Percentiles rank a stretch among this genome's conserved stretches.
Evolutionary conservation across 2,888 invertebrate species (phyloP).

Genomic region (Pedicia rivosa): DNA sequence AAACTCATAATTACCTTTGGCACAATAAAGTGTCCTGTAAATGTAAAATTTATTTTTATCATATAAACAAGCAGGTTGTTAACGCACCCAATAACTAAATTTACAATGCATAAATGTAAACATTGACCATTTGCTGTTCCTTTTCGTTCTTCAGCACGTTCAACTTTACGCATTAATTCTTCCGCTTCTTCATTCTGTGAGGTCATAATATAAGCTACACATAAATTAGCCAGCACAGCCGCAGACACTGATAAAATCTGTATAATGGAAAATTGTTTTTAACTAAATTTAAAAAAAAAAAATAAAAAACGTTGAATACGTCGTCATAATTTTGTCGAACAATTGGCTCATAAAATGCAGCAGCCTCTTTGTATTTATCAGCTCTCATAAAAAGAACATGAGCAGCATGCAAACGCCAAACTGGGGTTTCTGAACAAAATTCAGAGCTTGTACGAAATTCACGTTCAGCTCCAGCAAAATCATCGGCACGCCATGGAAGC

Average conservation of each 20-base stretch:
- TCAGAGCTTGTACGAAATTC: conserved; percentile 95
- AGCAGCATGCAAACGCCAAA: conserved; percentile 95
- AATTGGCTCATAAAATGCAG: conserved; percentile 95
- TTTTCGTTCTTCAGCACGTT: conserved; percentile 90
- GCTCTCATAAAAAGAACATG: conserved; percentile 99
- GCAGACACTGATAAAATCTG: conserved; percentile 87
- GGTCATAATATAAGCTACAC: conserved; percentile 98
- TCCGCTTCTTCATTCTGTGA: conserved; percentile 98
- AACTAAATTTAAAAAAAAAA: background rate
- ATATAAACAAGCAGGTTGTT: background rate
- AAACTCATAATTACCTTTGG: conserved; percentile 98
- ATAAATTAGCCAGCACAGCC: conserved; percentile 95
- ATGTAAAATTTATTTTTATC: conserved; percentile 3
- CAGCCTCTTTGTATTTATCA: conserved; percentile 94
- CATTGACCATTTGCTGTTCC: conserved; percentile 85
- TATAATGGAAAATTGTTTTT: conserved; percentile 14
- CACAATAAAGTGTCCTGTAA: conserved; percentile 80
- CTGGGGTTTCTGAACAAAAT: conserved; percentile 93
- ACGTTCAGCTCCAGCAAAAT: conserved; percentile 91
- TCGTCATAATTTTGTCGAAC: conserved; percentile 90
- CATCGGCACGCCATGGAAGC: conserved; percentile 95
- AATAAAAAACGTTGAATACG: conserved; percentile 25
- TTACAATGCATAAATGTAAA: conserved; percentile 96
- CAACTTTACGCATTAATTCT: conserved; percentile 95
- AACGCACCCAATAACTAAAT: conserved; percentile 82